Evolutionary conservation across 2,113 vertebrate genomes (phyloP).

Genomic region (Brachyhypopomus occidentalis): DNA sequence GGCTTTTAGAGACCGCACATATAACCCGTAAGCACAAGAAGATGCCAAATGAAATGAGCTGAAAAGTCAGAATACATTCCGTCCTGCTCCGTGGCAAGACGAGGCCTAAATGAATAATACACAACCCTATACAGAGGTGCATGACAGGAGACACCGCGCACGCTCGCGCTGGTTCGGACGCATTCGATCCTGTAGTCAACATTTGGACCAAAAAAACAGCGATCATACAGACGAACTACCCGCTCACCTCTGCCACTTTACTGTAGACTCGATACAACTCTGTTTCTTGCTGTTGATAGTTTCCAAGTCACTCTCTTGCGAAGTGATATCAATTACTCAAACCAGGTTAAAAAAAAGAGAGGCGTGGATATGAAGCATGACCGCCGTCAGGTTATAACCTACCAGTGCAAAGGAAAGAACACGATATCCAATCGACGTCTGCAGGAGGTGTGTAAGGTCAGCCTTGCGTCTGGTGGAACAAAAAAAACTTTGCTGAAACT

Average conservation of each 20-base stretch:
- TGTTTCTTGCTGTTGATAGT: neutral
- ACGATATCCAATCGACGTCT: slow-evolving; percentile 50
- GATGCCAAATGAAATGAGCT: neutral
- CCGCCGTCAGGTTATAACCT: slow-evolving; percentile 48
- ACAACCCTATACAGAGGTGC: neutral
- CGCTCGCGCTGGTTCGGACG: neutral
- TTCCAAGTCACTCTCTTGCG: slow-evolving; percentile 31
- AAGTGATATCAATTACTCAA: slow-evolving; percentile 64
- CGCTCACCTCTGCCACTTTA: slow-evolving; percentile 64
- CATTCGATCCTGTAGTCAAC: neutral
- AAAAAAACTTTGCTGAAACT: slow-evolving; percentile 75
- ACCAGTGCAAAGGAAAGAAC: slow-evolving; percentile 26
- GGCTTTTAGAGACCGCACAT: neutral
- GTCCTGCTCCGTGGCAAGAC: neutral
- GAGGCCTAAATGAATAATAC: neutral
- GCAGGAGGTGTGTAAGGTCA: slow-evolving; percentile 50
- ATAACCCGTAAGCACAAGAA: neutral
- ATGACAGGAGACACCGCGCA: slow-evolving; percentile 49
- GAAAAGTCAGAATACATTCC: neutral
- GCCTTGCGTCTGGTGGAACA: slow-evolving; percentile 48
- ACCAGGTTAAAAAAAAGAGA: slow-evolving; percentile 60
- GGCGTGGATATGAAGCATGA: slow-evolving; percentile 46
- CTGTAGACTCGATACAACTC: neutral
- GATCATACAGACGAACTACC: neutral
- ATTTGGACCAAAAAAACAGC: no score